Percentiles rank a stretch among this genome's conserved stretches.
Evolutionary conservation across 2,888 invertebrate genomes (phyloP).

Genomic region (Slavum lentiscoides): DNA sequence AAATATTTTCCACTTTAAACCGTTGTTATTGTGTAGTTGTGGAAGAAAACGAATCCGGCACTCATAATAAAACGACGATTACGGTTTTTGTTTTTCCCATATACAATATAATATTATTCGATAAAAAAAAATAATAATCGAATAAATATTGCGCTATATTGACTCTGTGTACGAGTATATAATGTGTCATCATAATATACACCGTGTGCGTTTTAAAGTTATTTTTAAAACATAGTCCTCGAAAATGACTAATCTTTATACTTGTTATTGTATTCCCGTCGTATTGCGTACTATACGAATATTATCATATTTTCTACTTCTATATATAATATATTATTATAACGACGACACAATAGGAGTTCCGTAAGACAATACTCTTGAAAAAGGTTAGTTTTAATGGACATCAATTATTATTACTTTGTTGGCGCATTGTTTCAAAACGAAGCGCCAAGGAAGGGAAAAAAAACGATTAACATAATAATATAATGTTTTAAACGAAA

Average conservation of each 20-base stretch:
- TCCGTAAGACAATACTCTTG: background rate
- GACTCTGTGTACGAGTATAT: no score
- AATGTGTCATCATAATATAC: background rate
- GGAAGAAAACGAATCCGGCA: no score
- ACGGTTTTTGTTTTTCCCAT: no score
- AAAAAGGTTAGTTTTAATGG: background rate
- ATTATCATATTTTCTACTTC: background rate
- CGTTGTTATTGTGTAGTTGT: no score
- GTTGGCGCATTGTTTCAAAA: background rate
- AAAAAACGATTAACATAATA: background rate
- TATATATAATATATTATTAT: background rate
- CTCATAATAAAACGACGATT: no score
- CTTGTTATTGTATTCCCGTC: background rate
- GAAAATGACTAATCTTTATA: conserved; percentile 17
- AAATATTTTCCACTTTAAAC: no score
- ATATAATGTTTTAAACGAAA: background rate
- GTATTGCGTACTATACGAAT: background rate
- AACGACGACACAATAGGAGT: conserved; percentile 1
- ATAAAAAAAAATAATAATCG: no score
- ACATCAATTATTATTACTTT: background rate
- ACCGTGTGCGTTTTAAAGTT: background rate
- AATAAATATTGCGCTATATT: no score
- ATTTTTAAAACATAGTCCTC: background rate
- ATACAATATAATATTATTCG: no score
- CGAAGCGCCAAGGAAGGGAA: background rate